These are phyloP conservation scores for Trichogramma pretiosum DNA, from an alignment of 1,140 invertebrate species.

Conservation along the genomic window DNA sequence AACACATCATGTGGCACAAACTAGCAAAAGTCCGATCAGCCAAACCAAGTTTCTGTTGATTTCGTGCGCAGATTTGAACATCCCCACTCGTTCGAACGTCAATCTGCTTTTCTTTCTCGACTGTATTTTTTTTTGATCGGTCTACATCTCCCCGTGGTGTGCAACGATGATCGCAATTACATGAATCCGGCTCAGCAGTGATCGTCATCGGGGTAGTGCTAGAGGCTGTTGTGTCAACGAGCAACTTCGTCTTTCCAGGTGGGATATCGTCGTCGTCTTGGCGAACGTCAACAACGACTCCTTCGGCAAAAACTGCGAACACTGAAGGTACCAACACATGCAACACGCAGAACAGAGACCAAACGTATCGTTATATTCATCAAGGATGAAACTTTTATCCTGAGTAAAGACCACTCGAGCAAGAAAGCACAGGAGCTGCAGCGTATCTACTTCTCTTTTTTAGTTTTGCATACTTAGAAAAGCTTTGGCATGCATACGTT, in stretches of 20 bases:
- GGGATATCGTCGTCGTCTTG: not conserved
- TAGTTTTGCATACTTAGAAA: constrained; percentile 4
- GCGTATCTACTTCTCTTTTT: constrained; percentile 7
- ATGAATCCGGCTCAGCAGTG: constrained; percentile 8
- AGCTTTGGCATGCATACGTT: too few relatives aligned
- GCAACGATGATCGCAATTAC: constrained; percentile 35
- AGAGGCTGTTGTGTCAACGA: too few relatives aligned
- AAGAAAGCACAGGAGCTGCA: not conserved
- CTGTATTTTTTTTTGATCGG: too few relatives aligned
- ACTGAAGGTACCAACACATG: too few relatives aligned
- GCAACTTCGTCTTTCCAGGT: not conserved
- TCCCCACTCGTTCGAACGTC: constrained; percentile 27
- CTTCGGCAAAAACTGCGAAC: constrained; percentile 7
- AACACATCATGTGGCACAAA: constrained; percentile 39
- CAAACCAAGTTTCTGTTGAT: too few relatives aligned
- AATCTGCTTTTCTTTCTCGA: too few relatives aligned
- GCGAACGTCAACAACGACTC: too few relatives aligned
- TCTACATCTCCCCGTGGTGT: too few relatives aligned
- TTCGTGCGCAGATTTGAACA: constrained; percentile 34
- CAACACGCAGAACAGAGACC: too few relatives aligned
- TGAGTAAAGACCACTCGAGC: not conserved
- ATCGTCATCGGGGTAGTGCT: constrained; percentile 1
- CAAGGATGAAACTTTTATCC: constrained; percentile 6
- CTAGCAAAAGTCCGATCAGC: constrained; percentile 37
- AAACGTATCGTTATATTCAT: too few relatives aligned